A percentile compares a stretch with the other conserved stretches of the same genome.
Conservation (phyloP, 2,888 invertebrate species). For the Pomacea canaliculata region DNA sequence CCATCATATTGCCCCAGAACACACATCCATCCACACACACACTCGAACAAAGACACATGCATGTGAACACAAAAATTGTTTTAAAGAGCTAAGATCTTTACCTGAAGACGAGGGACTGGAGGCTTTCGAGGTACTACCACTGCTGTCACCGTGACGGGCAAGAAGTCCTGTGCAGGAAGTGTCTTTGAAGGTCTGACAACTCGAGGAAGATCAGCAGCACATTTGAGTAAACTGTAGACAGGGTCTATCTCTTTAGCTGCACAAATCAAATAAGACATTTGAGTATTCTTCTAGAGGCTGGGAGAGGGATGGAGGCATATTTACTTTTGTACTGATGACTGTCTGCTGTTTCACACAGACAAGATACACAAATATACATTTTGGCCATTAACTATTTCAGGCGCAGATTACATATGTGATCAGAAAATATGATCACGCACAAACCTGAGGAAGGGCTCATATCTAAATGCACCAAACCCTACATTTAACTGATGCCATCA, state of each 20-base stretch:
- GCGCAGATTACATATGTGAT: too few species aligned
- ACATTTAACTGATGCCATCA: too few species aligned
- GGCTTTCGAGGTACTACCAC: constrained; percentile 57
- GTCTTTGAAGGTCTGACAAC: constrained; percentile 29
- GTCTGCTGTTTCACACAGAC: constrained; percentile 53
- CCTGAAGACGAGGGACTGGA: constrained; percentile 64
- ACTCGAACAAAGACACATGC: too few species aligned
- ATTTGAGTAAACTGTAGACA: constrained; percentile 67
- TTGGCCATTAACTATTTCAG: too few species aligned
- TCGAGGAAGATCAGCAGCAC: constrained; percentile 67
- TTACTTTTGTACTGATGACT: constrained; percentile 49
- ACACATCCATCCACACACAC: too few species aligned
- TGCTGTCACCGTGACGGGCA: constrained; percentile 46
- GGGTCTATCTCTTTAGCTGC: constrained; percentile 63
- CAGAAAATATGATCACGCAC: too few species aligned
- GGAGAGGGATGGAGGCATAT: too few species aligned
- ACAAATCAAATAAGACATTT: constrained; percentile 14
- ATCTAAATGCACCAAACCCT: too few species aligned
- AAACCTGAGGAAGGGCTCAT: too few species aligned
- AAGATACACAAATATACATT: not conserved
- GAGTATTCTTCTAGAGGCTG: too few species aligned
- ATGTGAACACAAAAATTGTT: too few species aligned
- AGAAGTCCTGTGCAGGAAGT: constrained; percentile 34
- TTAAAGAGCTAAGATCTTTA: constrained; percentile 24
- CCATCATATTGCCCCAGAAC: too few species aligned